A percentile compares a stretch with the other conserved stretches of the same genome.
Conservation (phyloP, 2,797 vertebrate genomes). For the Rousettus madagascariensis region DNA sequence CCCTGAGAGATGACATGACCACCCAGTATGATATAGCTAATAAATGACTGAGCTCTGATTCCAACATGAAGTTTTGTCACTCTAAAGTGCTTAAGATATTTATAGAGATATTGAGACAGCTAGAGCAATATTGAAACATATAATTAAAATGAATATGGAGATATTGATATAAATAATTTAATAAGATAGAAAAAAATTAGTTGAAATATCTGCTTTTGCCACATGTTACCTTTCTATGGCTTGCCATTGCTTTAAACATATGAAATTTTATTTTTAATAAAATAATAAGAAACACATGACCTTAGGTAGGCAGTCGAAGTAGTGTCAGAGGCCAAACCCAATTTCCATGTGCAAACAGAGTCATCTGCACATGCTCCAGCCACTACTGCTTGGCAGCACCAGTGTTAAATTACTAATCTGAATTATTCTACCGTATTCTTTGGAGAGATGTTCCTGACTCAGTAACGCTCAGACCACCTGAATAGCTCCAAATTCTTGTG, state of each 20-base stretch:
- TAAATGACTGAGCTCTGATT: background rate
- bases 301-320: background rate
- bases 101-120: background rate
- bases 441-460: too few relatives aligned
- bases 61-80: background rate
- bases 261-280: background rate
- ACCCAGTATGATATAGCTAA: background rate
- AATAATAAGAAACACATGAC: background rate
- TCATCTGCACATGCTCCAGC: too few relatives aligned
- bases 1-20: background rate
- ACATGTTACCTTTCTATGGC: background rate
- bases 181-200: background rate
- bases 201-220: background rate
- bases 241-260: background rate
- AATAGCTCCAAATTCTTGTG: background rate
- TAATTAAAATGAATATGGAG: background rate
- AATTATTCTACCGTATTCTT: background rate
- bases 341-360: background rate
- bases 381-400: background rate
- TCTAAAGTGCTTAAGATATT: background rate
- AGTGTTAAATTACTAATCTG: background rate
- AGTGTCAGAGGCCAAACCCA: fast-evolving
- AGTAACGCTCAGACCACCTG: background rate
- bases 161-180: background rate
- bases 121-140: background rate